Conservation (phyloP, 2,888 invertebrate species). For the Drosophila suboccidentalis region DNA sequence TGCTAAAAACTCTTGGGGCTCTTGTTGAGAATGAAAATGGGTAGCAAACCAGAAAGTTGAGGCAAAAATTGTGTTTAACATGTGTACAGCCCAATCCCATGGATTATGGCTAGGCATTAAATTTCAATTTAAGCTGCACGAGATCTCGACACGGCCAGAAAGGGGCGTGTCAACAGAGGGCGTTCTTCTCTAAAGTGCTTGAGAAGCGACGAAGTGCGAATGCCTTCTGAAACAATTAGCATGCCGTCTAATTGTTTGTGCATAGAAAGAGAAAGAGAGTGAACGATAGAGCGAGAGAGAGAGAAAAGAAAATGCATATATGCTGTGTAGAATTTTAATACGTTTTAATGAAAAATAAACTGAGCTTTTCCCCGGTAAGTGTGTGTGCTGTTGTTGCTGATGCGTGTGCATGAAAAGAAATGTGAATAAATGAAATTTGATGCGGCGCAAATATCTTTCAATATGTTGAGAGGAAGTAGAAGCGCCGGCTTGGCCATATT, state of each 20-base stretch:
- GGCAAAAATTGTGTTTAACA: slow-evolving; percentile 73
- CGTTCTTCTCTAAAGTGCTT: slow-evolving; percentile 32
- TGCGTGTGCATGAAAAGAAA: slow-evolving; percentile 23
- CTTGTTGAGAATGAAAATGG: slow-evolving; percentile 11
- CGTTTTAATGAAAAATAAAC: slow-evolving; percentile 75
- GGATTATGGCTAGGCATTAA: slow-evolving; percentile 74
- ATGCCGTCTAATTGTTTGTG: slow-evolving; percentile 72
- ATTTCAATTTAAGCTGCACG: slow-evolving; percentile 81
- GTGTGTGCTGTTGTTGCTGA: slow-evolving; percentile 20
- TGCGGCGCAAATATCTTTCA: slow-evolving; percentile 65
- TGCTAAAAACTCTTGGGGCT: slow-evolving; percentile 50
- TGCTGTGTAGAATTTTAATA: slow-evolving; percentile 59
- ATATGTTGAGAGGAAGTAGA: slow-evolving; percentile 24
- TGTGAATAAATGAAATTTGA: slow-evolving; percentile 60
- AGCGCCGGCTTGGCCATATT: slow-evolving; percentile 22
- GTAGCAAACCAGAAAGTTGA: slow-evolving; percentile 40
- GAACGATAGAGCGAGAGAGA: slow-evolving; percentile 2
- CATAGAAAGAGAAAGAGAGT: slow-evolving; percentile 16
- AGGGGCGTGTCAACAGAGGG: slow-evolving; percentile 4
- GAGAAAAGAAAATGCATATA: slow-evolving; percentile 3
- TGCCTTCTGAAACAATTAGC: slow-evolving; percentile 78
- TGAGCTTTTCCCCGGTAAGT: slow-evolving; percentile 43
- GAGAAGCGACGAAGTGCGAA: slow-evolving; percentile 77
- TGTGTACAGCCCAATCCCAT: slow-evolving; percentile 77
- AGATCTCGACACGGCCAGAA: slow-evolving; percentile 14